Evolutionary conservation across 2,113 vertebrate species (phyloP).

Genomic region (Prunella fulvescens): DNA sequence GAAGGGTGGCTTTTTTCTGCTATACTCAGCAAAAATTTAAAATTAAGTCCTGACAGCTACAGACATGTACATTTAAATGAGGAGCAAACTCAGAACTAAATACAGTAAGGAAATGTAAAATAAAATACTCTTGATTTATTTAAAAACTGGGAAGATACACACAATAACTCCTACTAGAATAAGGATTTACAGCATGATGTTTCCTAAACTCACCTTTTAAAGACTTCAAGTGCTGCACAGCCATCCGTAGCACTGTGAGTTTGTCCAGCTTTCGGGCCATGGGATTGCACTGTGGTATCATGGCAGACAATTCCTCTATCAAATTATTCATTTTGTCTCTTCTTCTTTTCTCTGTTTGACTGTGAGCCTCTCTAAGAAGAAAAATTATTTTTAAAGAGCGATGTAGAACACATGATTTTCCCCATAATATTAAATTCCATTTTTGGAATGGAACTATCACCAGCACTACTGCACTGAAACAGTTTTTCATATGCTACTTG

Average conservation of each 20-base stretch:
- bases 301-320: conserved; percentile 88
- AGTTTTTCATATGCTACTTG: neutral
- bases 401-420: neutral
- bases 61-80: neutral
- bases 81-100: neutral
- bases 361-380: conserved; percentile 87
- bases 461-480: neutral
- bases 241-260: conserved; percentile 89
- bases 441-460: neutral
- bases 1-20: neutral
- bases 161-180: neutral
- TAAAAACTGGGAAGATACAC: neutral
- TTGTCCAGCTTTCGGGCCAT: conserved; percentile 89
- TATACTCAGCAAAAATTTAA: neutral
- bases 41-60: neutral
- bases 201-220: conserved; percentile 79
- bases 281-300: conserved; percentile 90
- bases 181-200: neutral
- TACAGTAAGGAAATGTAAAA: neutral
- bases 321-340: conserved; percentile 93
- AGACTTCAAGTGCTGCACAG: conserved; percentile 88
- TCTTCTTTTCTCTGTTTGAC: conserved; percentile 90
- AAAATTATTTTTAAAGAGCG: neutral
- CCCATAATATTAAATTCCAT: neutral
- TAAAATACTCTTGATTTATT: neutral